phyloP scores from a whole-genome alignment of 2,797 vertebrate genomes.

The Mus caroli region DNA sequence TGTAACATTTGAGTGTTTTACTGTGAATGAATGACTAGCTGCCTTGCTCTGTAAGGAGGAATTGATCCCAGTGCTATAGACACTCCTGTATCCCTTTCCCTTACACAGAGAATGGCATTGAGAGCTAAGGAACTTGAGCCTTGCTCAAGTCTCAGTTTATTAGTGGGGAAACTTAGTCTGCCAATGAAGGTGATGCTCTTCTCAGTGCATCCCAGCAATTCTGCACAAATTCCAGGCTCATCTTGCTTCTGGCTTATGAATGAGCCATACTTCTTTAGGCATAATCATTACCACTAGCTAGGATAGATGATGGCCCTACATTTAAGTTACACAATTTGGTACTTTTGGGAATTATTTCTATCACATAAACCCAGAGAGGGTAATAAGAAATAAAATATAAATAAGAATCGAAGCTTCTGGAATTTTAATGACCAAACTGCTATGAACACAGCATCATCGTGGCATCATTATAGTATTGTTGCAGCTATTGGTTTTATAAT shows the following conservation, averaged over 20 bases:
- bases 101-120: neutral
- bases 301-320: neutral
- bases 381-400: neutral
- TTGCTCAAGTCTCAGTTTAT: neutral
- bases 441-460: neutral
- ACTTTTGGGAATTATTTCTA: constrained; percentile 47
- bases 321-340: constrained; percentile 22
- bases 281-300: neutral
- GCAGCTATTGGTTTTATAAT: constrained; percentile 64
- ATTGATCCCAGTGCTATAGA: neutral
- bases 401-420: neutral
- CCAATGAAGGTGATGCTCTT: neutral
- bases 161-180: constrained; percentile 37
- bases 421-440: constrained; percentile 45
- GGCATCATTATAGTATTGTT: constrained; percentile 15
- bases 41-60: neutral
- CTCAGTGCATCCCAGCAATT: neutral
- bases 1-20: neutral
- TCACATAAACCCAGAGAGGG: neutral
- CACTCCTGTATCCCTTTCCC: neutral
- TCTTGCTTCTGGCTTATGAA: constrained; percentile 1
- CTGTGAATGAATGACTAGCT: neutral
- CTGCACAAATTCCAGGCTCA: neutral
- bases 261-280: constrained; percentile 5
- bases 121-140: neutral